Evolutionary conservation across 2,113 vertebrate genomes (phyloP).

Genomic region (Phoenicopterus ruber): DNA sequence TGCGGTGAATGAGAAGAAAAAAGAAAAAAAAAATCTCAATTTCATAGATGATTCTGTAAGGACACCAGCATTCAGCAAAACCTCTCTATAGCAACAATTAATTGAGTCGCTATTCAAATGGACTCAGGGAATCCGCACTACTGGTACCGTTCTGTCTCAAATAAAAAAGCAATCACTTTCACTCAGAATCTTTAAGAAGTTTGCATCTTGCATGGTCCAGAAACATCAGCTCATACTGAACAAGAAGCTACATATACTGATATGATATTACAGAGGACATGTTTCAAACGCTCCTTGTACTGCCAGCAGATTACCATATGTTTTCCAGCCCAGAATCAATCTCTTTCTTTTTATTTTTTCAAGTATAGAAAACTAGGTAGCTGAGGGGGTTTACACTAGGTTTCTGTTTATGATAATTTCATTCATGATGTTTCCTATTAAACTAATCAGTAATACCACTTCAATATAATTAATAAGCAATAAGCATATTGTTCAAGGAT

Average conservation of each 20-base stretch:
- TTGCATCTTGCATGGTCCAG: neutral
- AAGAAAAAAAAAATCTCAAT: neutral
- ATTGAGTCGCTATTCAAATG: neutral
- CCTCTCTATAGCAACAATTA: neutral
- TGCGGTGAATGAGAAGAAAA: neutral
- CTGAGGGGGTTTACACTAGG: neutral
- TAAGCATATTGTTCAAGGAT: slow-evolving; percentile 24
- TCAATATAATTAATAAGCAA: slow-evolving; percentile 41
- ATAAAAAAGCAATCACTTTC: neutral
- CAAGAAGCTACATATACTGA: neutral
- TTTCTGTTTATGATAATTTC: slow-evolving; percentile 11
- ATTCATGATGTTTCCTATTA: slow-evolving; percentile 3
- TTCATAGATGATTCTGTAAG: neutral
- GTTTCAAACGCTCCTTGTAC: neutral
- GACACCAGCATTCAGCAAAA: neutral
- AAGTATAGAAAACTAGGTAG: neutral
- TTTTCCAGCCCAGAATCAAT: neutral
- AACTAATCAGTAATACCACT: slow-evolving; percentile 16
- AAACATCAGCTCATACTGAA: neutral
- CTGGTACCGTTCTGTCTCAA: neutral
- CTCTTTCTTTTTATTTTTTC: neutral
- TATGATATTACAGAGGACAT: neutral
- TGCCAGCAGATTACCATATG: neutral
- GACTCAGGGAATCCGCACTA: neutral
- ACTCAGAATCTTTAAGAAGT: neutral